A percentile compares a stretch with the other conserved stretches of the same genome.
These are phyloP conservation scores for Propithecus perrieri DNA, from an alignment of 2,797 vertebrate genomes.

Conservation along the genomic window DNA sequence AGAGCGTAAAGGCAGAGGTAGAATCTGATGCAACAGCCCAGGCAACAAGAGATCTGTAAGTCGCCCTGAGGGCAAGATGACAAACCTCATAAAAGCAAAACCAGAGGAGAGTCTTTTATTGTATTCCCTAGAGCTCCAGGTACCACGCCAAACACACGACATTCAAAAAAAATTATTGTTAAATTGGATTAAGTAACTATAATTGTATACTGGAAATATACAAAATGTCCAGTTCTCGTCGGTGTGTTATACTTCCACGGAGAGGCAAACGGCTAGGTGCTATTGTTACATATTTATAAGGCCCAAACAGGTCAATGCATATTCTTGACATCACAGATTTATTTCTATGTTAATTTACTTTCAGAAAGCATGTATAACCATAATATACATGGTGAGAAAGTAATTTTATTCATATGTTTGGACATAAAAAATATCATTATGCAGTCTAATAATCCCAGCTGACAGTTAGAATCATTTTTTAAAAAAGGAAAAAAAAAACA, in stretches of 20 bases:
- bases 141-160: background rate
- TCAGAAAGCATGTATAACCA: slow-evolving; percentile 74
- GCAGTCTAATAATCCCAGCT: slow-evolving; percentile 78
- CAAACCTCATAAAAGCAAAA: background rate
- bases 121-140: background rate
- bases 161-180: background rate
- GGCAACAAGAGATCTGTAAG: background rate
- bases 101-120: background rate
- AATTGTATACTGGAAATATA: background rate
- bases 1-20: background rate
- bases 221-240: slow-evolving; percentile 36
- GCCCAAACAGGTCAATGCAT: slow-evolving; percentile 70
- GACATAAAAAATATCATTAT: slow-evolving; percentile 80
- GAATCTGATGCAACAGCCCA: background rate
- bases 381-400: slow-evolving; percentile 64
- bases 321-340: slow-evolving; percentile 78
- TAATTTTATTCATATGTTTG: slow-evolving; percentile 82
- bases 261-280: slow-evolving; percentile 55
- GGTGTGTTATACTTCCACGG: background rate
- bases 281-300: slow-evolving; percentile 75
- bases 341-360: slow-evolving; percentile 80
- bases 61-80: background rate
- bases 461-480: slow-evolving; percentile 74
- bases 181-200: slow-evolving; percentile 4
- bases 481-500: slow-evolving; percentile 50